phyloP scores from a whole-genome alignment of 2,113 vertebrate genomes.

The Elaphurus davidianus region DNA sequence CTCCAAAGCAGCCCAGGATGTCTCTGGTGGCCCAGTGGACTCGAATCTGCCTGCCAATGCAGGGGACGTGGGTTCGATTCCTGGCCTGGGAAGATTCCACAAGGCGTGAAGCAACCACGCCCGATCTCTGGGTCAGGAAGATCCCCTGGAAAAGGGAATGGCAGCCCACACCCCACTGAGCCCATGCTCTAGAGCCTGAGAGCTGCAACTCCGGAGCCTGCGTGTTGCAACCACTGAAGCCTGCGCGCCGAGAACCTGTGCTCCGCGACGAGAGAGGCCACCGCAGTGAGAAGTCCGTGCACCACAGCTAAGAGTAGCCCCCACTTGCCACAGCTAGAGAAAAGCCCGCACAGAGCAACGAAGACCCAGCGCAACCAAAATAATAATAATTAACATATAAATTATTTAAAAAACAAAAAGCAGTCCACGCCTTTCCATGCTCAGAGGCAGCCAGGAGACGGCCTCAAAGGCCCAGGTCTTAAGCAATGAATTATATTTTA shows the following conservation, averaged over 20 bases:
- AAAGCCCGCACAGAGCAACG: accelerated
- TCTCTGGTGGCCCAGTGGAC: background rate
- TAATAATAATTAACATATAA: background rate
- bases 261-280: accelerated
- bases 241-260: background rate
- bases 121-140: background rate
- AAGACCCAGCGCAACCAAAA: background rate
- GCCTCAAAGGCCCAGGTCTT: background rate
- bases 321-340: background rate
- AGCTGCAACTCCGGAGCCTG: background rate
- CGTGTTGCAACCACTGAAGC: background rate
- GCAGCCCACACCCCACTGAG: background rate
- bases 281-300: background rate
- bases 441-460: background rate
- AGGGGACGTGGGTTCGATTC: background rate
- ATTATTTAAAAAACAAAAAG: background rate
- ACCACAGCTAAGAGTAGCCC: background rate
- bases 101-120: background rate
- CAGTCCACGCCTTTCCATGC: background rate
- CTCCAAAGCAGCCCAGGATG: background rate
- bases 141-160: background rate
- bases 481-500: background rate
- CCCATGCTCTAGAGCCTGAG: background rate
- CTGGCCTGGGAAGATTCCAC: background rate
- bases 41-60: background rate